Percentiles rank a stretch among this genome's conserved stretches.
phyloP scores from a whole-genome alignment of 2,888 invertebrate genomes.

The Hermaeophaga mercurialis region DNA sequence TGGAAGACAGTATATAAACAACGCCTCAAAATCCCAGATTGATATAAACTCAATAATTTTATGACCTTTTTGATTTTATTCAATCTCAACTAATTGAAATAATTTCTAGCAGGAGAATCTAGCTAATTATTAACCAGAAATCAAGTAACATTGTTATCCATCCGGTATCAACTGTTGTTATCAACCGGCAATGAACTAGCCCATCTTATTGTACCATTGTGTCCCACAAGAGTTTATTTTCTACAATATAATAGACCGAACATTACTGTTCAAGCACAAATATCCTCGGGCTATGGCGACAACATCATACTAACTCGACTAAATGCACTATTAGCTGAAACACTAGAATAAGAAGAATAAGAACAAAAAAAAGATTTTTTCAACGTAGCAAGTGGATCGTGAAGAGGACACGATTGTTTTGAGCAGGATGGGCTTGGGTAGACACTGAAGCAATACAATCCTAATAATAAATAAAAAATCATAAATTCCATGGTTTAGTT shows the following conservation, averaged over 20 bases:
- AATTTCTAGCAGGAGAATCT: too few relatives aligned
- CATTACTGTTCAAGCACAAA: slow-evolving; percentile 8
- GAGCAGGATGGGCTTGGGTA: background rate
- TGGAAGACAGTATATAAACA: too few relatives aligned
- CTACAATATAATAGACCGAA: slow-evolving; percentile 8
- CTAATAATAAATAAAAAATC: too few relatives aligned
- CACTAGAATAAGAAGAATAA: slow-evolving; percentile 6
- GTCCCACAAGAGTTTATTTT: slow-evolving; percentile 7
- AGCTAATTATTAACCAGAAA: too few relatives aligned
- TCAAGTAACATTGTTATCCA: too few relatives aligned
- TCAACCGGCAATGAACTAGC: slow-evolving; percentile 10
- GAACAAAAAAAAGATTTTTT: slow-evolving; percentile 4
- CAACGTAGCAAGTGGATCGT: slow-evolving; percentile 14
- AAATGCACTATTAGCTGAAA: slow-evolving; percentile 14
- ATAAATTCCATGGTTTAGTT: too few relatives aligned
- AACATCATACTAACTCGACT: slow-evolving; percentile 13
- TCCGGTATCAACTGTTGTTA: background rate
- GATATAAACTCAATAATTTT: too few relatives aligned
- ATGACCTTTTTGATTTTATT: too few relatives aligned
- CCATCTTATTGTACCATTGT: slow-evolving; percentile 15
- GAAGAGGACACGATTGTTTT: slow-evolving; percentile 4
- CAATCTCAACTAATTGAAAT: too few relatives aligned
- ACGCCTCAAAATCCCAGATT: too few relatives aligned
- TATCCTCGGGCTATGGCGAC: slow-evolving; percentile 9
- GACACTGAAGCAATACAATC: too few relatives aligned